Evolutionary conservation across 2,888 invertebrate genomes (phyloP).

Genomic region (Chymomyza amoena): DNA sequence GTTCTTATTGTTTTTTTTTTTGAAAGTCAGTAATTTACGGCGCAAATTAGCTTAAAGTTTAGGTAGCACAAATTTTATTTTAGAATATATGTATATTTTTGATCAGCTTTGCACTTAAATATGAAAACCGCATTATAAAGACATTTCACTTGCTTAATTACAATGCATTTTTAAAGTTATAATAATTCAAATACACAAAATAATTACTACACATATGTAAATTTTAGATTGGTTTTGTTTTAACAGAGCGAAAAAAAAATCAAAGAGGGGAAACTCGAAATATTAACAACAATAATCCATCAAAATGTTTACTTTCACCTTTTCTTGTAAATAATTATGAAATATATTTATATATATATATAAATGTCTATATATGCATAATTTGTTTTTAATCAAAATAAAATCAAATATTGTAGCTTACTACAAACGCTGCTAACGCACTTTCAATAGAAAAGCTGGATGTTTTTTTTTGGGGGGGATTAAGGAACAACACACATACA

Average conservation of each 20-base stretch:
- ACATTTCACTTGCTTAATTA: neutral
- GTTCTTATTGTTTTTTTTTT: conserved; percentile 3
- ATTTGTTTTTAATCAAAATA: neutral
- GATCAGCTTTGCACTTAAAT: neutral
- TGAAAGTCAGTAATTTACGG: conserved; percentile 68
- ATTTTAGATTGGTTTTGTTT: conserved; percentile 17
- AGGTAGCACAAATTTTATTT: neutral
- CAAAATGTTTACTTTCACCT: conserved; percentile 76
- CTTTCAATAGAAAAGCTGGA: neutral
- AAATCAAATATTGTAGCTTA: conserved; percentile 30
- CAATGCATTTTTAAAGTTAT: neutral
- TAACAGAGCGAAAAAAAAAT: conserved; percentile 33
- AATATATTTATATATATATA: conserved; percentile 11
- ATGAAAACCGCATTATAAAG: neutral
- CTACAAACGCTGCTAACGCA: conserved; percentile 35
- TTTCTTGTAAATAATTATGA: conserved; percentile 51
- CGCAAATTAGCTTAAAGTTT: conserved; percentile 22
- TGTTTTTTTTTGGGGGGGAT: neutral
- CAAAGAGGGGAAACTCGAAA: conserved; percentile 11
- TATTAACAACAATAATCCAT: conserved; percentile 64
- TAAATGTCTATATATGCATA: conserved; percentile 19
- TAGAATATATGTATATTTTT: neutral
- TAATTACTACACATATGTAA: neutral
- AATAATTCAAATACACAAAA: neutral
- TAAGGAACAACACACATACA: neutral